Percentiles rank a stretch among this genome's conserved stretches.
Conservation (phyloP, 2,113 vertebrate genomes). For the Halichoeres trimaculatus region DNA sequence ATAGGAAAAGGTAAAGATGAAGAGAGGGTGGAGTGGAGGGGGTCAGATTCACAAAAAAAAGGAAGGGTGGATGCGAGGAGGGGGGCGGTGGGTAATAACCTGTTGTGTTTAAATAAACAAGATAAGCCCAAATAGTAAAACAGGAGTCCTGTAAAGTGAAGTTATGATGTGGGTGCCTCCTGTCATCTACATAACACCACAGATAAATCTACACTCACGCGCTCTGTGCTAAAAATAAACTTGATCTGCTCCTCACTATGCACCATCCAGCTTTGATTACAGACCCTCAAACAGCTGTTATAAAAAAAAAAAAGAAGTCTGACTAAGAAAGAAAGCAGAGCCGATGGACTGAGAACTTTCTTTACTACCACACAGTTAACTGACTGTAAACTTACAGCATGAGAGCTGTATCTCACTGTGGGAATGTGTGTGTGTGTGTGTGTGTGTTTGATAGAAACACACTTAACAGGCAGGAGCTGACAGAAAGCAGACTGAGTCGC, state of each 20-base stretch:
- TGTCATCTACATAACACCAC: constrained; percentile 16
- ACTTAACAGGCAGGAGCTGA: constrained; percentile 48
- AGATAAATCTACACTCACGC: constrained; percentile 12
- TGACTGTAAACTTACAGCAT: neutral
- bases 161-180: neutral
- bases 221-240: constrained; percentile 45
- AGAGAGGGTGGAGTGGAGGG: constrained; percentile 27
- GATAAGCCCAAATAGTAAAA: neutral
- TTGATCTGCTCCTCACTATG: neutral
- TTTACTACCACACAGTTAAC: neutral
- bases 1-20: constrained; percentile 45
- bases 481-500: constrained; percentile 66
- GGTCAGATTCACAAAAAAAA: constrained; percentile 42
- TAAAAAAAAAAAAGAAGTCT: neutral
- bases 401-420: neutral
- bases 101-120: constrained; percentile 39
- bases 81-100: neutral
- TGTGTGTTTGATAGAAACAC: neutral
- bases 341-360: neutral
- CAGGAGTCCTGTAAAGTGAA: constrained; percentile 4
- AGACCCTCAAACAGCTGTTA: constrained; percentile 8
- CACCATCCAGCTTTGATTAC: neutral
- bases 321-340: neutral
- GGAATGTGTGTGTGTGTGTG: neutral
- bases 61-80: constrained; percentile 21